phyloP scores from a whole-genome alignment of 2,888 invertebrate genomes.

The Phaonia tiefii region DNA sequence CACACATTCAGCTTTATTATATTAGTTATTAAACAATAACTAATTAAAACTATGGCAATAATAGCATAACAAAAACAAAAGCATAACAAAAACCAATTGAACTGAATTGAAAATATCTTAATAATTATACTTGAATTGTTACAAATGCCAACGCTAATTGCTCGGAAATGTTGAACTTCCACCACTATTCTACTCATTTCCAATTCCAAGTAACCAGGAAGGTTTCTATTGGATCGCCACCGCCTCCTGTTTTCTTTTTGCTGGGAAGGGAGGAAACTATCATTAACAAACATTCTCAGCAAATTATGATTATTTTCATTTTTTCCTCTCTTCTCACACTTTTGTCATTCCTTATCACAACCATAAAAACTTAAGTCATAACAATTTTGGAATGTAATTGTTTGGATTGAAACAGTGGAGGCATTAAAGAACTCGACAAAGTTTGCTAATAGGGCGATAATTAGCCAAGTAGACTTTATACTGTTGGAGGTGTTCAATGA shows the following conservation, averaged over 20 bases:
- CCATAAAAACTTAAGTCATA: constrained; percentile 22
- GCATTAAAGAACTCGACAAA: not conserved
- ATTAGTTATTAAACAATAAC: constrained; percentile 53
- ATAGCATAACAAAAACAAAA: not conserved
- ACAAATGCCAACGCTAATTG: constrained; percentile 41
- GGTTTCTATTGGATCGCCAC: too few relatives aligned
- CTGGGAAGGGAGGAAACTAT: constrained; percentile 21
- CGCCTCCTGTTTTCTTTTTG: constrained; percentile 14
- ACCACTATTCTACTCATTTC: not conserved
- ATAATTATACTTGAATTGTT: constrained; percentile 51
- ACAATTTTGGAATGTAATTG: not conserved
- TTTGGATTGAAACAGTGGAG: not conserved
- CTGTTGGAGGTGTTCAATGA: not conserved
- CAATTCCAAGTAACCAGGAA: not conserved
- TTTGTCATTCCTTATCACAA: constrained; percentile 2
- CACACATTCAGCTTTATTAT: constrained; percentile 22
- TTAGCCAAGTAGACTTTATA: not conserved
- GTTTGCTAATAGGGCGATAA: constrained; percentile 5
- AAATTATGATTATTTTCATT: constrained; percentile 42
- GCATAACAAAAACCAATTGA: not conserved
- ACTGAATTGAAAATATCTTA: constrained; percentile 23
- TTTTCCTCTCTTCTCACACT: not conserved
- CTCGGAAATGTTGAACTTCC: not conserved
- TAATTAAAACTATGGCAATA: constrained; percentile 38
- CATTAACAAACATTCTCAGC: constrained; percentile 39